Evolutionary conservation across 1,140 invertebrate species (phyloP), one percentile per base, ranked within the genome.

Genomic region (Aphelinus certus): DNA sequence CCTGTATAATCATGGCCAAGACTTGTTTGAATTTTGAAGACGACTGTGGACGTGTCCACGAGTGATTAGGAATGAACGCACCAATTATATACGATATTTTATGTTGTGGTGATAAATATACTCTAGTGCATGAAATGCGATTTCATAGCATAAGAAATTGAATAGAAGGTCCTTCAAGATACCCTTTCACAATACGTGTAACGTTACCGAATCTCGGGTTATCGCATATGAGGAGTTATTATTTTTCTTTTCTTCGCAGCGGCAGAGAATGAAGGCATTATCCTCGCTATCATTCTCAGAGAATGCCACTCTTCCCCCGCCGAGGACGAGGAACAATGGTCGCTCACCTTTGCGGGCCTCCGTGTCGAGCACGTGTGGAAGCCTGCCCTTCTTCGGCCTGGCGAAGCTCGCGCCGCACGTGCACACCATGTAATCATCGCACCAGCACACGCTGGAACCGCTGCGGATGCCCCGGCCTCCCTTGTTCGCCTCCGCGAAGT

Each of bases 361-460:
- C 47, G 66, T 73, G 62, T 47, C 9, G 5, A 6, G 7, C 26
- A 42, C 46, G 55, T 45, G 43, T n/a, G 43, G 6, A 45, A 26
- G 5, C 48, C 63, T 2, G 6, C 3, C 26, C 26, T 26, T 26
- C 26, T 26, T 26, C 10, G 7, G 45, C 42, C 74, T 77, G 9
- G 76, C 77, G 63, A 81, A 79, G 45, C 78, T 66, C 1, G 77
- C 46, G 3, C 83, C 81, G 81, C 83, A 85, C 3, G 84, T 86
- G 62, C 86, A 89, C 55, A 87, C 86, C 61, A 84, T 81, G 75
- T 85, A 81, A 55, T 89, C 87, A 64, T 86, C 85, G 77, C 89
- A 90, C n/a, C 82, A 83, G 74, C 89, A 90, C 2, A 82, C 86
- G 0, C 88, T 88, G 3, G 87, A 79, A 0, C 85, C 89, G 51